Percentiles rank a stretch among this genome's conserved stretches.
These are phyloP conservation scores for Chauna torquata DNA, from an alignment of 2,113 vertebrate species.

Conservation along the genomic window DNA sequence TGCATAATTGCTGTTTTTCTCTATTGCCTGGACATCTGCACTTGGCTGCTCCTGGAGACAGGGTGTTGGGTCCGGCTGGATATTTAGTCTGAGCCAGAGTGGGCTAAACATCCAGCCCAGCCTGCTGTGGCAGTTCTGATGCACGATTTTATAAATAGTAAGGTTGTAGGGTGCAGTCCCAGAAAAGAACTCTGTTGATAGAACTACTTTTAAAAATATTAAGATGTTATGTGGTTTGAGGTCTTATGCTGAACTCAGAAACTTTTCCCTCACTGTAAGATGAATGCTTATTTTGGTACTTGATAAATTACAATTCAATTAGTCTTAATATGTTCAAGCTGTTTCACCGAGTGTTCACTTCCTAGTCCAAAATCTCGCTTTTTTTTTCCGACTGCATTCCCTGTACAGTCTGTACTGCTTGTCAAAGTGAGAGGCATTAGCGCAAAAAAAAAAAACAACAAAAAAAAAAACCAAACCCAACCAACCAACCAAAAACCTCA, in stretches of 20 bases:
- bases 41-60: neutral
- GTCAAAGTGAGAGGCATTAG: neutral
- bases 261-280: neutral
- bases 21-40: neutral
- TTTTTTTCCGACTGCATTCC: neutral
- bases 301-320: constrained; percentile 9
- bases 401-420: neutral
- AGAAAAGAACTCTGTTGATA: neutral
- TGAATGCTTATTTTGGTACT: neutral
- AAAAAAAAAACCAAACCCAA: too few species aligned
- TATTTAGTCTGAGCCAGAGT: neutral
- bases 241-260: neutral
- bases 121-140: neutral
- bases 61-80: neutral
- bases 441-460: neutral
- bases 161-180: neutral
- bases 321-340: neutral
- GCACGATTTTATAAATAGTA: neutral
- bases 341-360: neutral
- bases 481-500: too few species aligned
- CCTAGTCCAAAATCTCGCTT: neutral
- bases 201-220: neutral
- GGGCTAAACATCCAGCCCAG: neutral
- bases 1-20: neutral
- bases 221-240: neutral